Evolutionary conservation across 2,888 invertebrate species (phyloP).

Genomic region (Mesorhabditis spiculigera): DNA sequence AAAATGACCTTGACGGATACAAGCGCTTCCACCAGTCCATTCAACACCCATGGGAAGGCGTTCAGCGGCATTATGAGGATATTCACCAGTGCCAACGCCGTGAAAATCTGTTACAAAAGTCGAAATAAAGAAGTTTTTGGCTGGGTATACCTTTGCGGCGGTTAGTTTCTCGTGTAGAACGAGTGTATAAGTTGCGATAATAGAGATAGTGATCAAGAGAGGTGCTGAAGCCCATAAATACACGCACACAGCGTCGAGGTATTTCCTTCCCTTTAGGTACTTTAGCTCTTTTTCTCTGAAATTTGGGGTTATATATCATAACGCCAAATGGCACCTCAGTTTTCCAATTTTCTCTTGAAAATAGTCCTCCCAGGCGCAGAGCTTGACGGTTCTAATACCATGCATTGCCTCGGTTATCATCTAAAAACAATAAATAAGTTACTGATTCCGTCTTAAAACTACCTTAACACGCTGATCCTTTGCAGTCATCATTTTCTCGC

Average conservation of each 20-base stretch:
- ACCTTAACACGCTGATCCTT: slow-evolving; percentile 84
- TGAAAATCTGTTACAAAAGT: slow-evolving; percentile 71
- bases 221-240: slow-evolving; percentile 98
- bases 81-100: slow-evolving; percentile 86
- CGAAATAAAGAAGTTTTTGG: slow-evolving; percentile 3
- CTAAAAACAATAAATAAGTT: slow-evolving; percentile 44
- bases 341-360: slow-evolving; percentile 64
- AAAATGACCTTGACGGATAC: slow-evolving; percentile 70
- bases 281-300: slow-evolving; percentile 33
- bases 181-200: slow-evolving; percentile 62
- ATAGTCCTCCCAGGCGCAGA: slow-evolving; percentile 87
- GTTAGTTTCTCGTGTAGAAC: slow-evolving; percentile 72
- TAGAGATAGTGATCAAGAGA: slow-evolving; percentile 66
- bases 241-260: slow-evolving; percentile 88
- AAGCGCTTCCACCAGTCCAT: slow-evolving; percentile 91
- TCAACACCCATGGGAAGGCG: slow-evolving; percentile 96
- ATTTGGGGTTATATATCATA: neutral
- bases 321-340: slow-evolving; percentile 14
- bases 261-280: slow-evolving; percentile 60
- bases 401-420: slow-evolving; percentile 80
- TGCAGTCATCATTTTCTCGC: slow-evolving; percentile 80
- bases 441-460: slow-evolving; percentile 7
- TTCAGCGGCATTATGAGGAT: slow-evolving; percentile 93
- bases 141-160: slow-evolving; percentile 73
- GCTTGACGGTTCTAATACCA: slow-evolving; percentile 84